Base-by-base conservation (phyloP, 1,140 invertebrate genomes). In the Pollicipes pollicipes region DNA sequence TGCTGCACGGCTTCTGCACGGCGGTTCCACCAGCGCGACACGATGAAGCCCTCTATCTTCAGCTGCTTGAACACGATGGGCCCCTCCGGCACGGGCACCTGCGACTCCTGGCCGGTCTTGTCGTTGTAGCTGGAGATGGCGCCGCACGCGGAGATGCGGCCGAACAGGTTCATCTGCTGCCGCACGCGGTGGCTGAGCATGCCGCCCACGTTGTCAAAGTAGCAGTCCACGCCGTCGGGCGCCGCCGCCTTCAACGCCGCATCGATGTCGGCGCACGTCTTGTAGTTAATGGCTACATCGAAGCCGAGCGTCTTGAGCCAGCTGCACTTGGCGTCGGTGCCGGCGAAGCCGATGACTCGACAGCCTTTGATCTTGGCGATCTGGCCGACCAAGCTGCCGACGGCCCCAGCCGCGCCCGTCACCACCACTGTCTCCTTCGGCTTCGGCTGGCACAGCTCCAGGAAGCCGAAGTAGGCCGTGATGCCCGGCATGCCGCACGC, bases 161-260 rank as follows among this genome's bases (percentile, higher is more conserved):
- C 86, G 73, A 78, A 82, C 30, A 77, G 75, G 63, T 83, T 86
- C 87, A 88, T 88, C 66, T 85, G 79, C 70, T 80, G 80, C 69
- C 87, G 81, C 30, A 88, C 82, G 17, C 75, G 78, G 21, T 80
- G 82, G 72, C 85, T 86, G 63, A 88, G 83, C 76, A 86, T 83
- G 31, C 87, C 87, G 32, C 87, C 87, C 37, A 88, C 88, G 79
- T 89, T 89, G 75, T 89, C 88, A 79, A 89, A 89, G 75, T 88
- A 89, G 73, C 85, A 86, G 74, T 89, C 86, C 1, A 89, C 78
- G 37, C 85, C 86, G 24, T 87, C 79, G 0, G 87, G 86, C n/a
- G 86, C 87, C 31, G 78, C 80, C 77, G 86, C 79, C 70, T 76
- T 63, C 28, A 73, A 74, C 66, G 79, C 70, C 1, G 75, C 73